Evolutionary conservation across 2,113 vertebrate species (phyloP).

Genomic region (Dinomys branickii): DNA sequence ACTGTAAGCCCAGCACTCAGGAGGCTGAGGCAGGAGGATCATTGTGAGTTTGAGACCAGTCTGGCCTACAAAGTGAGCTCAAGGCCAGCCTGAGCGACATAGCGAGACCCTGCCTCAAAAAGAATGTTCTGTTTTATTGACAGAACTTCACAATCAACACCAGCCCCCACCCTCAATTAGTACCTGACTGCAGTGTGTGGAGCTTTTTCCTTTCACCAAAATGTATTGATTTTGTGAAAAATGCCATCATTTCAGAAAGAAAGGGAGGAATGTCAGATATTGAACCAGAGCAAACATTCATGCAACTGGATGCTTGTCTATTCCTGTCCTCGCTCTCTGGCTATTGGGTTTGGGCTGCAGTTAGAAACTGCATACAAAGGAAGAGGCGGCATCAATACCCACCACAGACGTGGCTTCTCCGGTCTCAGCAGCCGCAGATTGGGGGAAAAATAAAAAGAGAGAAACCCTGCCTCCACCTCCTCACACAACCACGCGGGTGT

Average conservation of each 20-base stretch:
- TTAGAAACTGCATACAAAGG: slow-evolving; percentile 68
- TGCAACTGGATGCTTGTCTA: slow-evolving; percentile 58
- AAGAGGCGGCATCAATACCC: slow-evolving; percentile 64
- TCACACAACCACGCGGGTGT: slow-evolving; percentile 31
- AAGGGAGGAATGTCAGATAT: slow-evolving; percentile 64
- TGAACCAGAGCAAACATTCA: slow-evolving; percentile 57
- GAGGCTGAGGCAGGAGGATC: no score
- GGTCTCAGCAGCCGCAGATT: slow-evolving; percentile 63
- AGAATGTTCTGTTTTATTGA: not conserved
- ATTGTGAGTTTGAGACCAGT: no score
- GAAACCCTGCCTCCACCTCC: slow-evolving; percentile 42
- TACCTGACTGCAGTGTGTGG: slow-evolving; percentile 30
- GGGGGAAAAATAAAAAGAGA: slow-evolving; percentile 67
- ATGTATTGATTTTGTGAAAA: slow-evolving; percentile 60
- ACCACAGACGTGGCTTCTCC: slow-evolving; percentile 46
- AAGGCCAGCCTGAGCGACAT: no score
- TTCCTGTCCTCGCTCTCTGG: slow-evolving; percentile 17
- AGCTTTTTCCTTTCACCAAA: slow-evolving; percentile 63
- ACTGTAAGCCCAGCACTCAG: no score
- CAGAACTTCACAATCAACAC: not conserved
- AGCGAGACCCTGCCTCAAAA: no score
- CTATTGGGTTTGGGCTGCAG: slow-evolving; percentile 58
- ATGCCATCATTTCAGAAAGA: slow-evolving; percentile 63
- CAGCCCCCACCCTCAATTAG: slow-evolving; percentile 40
- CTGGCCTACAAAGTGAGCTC: no score